These are phyloP conservation scores for Drosophila novamexicana DNA, from an alignment of 1,140 invertebrate species.

Conservation along the genomic window DNA sequence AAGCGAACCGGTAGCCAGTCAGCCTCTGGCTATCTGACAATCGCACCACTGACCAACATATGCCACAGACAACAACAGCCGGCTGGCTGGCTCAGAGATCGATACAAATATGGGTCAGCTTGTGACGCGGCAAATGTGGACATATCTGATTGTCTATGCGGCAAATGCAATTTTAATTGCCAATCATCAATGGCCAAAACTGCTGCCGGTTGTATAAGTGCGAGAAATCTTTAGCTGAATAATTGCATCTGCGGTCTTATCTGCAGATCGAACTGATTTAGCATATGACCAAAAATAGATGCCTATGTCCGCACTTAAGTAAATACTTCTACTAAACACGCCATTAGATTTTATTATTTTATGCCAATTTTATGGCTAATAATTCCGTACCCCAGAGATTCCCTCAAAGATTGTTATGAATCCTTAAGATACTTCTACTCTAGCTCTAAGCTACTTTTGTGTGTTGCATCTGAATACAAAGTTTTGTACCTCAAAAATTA, in stretches of 20 bases:
- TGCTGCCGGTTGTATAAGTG: conserved; percentile 37
- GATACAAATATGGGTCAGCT: conserved; percentile 59
- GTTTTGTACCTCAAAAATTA: no score
- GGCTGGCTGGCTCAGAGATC: conserved; percentile 29
- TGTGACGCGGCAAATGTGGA: conserved; percentile 34
- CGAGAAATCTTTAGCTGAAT: neutral
- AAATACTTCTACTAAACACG: no score
- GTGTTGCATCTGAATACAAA: no score
- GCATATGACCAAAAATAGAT: neutral
- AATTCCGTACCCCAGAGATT: no score
- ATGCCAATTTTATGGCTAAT: no score
- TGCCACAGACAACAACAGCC: conserved; percentile 14
- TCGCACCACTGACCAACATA: conserved; percentile 71
- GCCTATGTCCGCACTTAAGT: no score
- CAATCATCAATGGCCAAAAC: conserved; percentile 42
- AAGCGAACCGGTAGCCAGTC: conserved; percentile 47
- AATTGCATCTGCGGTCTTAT: neutral
- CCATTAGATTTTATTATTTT: no score
- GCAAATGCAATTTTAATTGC: conserved; percentile 71
- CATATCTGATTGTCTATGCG: conserved; percentile 59
- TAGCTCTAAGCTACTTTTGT: no score
- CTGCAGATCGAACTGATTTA: neutral
- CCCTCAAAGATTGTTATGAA: no score
- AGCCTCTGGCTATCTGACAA: conserved; percentile 37
- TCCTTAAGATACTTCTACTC: no score